Percentiles rank a stretch among this genome's conserved stretches.
Conservation (phyloP, 1,140 invertebrate species). For the Drosophila mayri region DNA sequence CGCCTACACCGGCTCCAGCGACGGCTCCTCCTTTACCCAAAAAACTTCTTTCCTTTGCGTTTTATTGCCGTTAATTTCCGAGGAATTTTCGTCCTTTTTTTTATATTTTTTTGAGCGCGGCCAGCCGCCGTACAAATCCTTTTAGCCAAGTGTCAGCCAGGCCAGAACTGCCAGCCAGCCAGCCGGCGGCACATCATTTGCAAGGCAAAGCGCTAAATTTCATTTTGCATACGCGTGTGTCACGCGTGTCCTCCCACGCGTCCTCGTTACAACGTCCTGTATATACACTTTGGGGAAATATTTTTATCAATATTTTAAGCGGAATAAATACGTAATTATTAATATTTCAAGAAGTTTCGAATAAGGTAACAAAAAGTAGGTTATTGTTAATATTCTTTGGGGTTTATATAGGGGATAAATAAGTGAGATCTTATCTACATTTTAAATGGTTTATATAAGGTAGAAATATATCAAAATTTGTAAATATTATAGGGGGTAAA, state of each 20-base stretch:
- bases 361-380: not conserved
- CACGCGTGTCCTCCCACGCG: slow-evolving; percentile 45
- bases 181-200: slow-evolving; percentile 71
- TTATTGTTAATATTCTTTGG: not conserved
- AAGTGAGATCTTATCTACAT: not conserved
- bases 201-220: slow-evolving; percentile 83
- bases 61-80: slow-evolving; percentile 80
- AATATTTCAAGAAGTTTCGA: not conserved
- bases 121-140: slow-evolving; percentile 74
- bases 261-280: slow-evolving; percentile 31
- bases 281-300: slow-evolving; percentile 5
- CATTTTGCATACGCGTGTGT: slow-evolving; percentile 65
- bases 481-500: too few relatives aligned
- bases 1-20: slow-evolving; percentile 15
- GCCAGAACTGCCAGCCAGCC: slow-evolving; percentile 40
- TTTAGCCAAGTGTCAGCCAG: slow-evolving; percentile 73
- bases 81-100: slow-evolving; percentile 43
- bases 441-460: too few relatives aligned
- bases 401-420: not conserved
- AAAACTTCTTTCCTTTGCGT: slow-evolving; percentile 69
- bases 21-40: slow-evolving; percentile 26
- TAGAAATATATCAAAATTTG: too few relatives aligned
- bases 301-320: not conserved
- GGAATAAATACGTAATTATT: not conserved
- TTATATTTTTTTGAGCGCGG: slow-evolving; percentile 42